phyloP scores from a whole-genome alignment of 64 coral and sea anemone species.

The Montipora cactus region DNA sequence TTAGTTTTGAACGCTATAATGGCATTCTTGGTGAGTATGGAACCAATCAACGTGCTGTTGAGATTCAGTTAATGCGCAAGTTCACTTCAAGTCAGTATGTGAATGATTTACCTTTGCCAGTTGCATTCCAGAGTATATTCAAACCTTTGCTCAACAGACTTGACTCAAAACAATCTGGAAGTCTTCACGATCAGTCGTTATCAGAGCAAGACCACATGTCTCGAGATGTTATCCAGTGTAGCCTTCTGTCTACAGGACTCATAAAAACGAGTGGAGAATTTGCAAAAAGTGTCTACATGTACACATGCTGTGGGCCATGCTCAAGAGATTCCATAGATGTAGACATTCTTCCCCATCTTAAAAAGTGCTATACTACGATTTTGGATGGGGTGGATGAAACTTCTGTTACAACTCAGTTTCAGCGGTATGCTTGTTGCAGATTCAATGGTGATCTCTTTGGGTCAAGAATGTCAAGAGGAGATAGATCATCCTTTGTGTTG shows the following conservation, averaged over 20 bases:
- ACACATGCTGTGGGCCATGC: slow-evolving; percentile 14
- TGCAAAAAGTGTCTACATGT: background rate
- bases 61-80: slow-evolving; percentile 43
- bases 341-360: background rate
- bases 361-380: slow-evolving; percentile 3
- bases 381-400: too few relatives aligned
- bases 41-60: slow-evolving; percentile 58
- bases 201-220: background rate
- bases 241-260: slow-evolving; percentile 12
- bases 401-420: slow-evolving; percentile 22
- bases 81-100: slow-evolving; percentile 26
- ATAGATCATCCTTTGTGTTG: slow-evolving; percentile 46
- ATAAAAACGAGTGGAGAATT: background rate
- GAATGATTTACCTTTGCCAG: slow-evolving; percentile 38
- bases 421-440: background rate
- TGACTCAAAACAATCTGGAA: slow-evolving; percentile 21
- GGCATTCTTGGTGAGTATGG: slow-evolving; percentile 32
- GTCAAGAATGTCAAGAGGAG: slow-evolving; percentile 53
- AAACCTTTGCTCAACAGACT: slow-evolving; percentile 20
- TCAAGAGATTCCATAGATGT: background rate
- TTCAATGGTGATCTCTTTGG: slow-evolving; percentile 60
- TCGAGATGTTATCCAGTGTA: background rate
- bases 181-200: background rate
- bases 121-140: slow-evolving; percentile 1
- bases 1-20: slow-evolving; percentile 52